These are phyloP conservation scores for Drosophila kepulauana DNA, from an alignment of 1,140 invertebrate species.

Conservation along the genomic window DNA sequence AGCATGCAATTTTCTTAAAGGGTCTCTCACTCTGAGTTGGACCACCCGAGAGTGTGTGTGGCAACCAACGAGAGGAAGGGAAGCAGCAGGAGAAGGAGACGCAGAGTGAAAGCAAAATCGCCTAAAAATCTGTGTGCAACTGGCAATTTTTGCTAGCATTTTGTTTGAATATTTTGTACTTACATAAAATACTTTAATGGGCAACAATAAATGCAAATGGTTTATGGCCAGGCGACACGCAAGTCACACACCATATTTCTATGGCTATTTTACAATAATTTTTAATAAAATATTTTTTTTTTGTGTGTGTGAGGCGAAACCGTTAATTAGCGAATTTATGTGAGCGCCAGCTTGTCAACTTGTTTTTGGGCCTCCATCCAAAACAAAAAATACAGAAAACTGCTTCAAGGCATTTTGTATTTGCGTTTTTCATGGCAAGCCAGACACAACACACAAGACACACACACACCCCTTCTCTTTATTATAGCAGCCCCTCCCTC, in stretches of 20 bases:
- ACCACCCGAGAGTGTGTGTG: conserved; percentile 63
- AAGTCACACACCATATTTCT: conserved; percentile 61
- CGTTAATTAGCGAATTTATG: conserved; percentile 80
- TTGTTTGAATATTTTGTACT: conserved; percentile 6
- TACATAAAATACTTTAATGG: conserved; percentile 25
- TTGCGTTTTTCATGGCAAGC: conserved; percentile 52
- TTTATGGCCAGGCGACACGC: conserved; percentile 68
- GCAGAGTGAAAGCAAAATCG: conserved; percentile 41
- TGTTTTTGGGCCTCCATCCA: conserved; percentile 54
- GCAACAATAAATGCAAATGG: conserved; percentile 60
- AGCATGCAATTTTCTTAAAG: conserved; percentile 74
- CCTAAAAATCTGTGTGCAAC: conserved; percentile 21
- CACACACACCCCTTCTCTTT: not conserved
- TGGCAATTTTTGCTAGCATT: conserved; percentile 38
- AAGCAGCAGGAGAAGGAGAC: no score
- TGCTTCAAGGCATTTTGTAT: conserved; percentile 27
- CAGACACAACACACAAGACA: not conserved
- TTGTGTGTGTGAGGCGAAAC: conserved; percentile 56
- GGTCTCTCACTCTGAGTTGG: conserved; percentile 36
- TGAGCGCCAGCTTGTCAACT: conserved; percentile 76
- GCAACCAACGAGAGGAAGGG: not conserved
- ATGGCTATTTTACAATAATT: conserved; percentile 70
- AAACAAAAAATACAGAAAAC: not conserved
- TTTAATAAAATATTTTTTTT: conserved; percentile 67
- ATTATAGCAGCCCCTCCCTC: not conserved